phyloP scores from a whole-genome alignment of 2,797 vertebrate genomes.

The Eidolon dupreanum region DNA sequence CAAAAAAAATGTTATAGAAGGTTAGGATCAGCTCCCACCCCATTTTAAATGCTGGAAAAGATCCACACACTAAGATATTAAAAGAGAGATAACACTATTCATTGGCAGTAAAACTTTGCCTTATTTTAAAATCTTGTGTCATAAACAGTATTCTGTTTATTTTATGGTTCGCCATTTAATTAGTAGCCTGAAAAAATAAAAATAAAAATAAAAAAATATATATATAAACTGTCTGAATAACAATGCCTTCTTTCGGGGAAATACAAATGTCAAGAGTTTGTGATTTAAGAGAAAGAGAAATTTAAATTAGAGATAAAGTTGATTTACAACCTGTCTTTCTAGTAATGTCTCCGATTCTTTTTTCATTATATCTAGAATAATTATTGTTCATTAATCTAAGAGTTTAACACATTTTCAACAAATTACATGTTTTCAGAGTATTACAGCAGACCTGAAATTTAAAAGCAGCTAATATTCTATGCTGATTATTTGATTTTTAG shows the following conservation, averaged over 20 bases:
- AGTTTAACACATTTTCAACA: not conserved
- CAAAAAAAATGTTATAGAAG: not conserved
- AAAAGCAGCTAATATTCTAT: not conserved
- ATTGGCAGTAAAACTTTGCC: not conserved
- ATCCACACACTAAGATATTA: not conserved
- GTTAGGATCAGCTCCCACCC: rapidly evolving
- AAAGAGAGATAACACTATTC: not conserved
- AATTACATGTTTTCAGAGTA: not conserved
- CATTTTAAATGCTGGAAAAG: not conserved
- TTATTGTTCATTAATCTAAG: not conserved
- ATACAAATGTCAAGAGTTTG: not conserved
- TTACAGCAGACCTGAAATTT: not conserved
- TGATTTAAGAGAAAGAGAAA: not conserved
- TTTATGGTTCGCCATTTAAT: not conserved
- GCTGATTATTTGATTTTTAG: not conserved
- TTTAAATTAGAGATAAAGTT: not conserved
- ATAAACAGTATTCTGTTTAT: not conserved
- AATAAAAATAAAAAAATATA: too few relatives aligned
- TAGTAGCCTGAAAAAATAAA: not conserved
- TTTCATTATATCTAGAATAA: not conserved
- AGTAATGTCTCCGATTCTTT: not conserved
- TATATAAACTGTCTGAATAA: not conserved
- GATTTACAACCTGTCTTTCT: not conserved
- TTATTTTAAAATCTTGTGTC: not conserved
- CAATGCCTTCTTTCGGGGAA: not conserved